phyloP scores from a whole-genome alignment of 2,113 vertebrate species.

The Cynoglossus semilaevis region DNA sequence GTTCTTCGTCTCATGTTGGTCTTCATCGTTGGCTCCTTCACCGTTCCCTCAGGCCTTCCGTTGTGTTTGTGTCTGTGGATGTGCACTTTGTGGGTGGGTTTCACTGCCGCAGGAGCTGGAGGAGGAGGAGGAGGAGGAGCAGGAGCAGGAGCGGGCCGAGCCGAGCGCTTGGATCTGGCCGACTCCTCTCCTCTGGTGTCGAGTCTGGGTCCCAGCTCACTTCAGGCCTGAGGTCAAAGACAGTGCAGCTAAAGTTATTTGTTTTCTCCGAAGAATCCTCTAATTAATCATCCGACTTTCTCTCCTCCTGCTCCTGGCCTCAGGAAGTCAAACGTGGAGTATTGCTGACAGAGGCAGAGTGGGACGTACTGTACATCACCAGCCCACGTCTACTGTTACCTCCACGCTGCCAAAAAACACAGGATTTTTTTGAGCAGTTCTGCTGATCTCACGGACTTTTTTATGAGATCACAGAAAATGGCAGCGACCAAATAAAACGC shows the following conservation, averaged over 20 bases:
- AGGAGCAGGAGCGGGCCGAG: constrained; percentile 2
- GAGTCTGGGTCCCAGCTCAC: constrained; percentile 42
- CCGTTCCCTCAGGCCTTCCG: background rate
- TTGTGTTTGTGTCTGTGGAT: constrained; percentile 1
- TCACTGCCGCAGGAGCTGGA: constrained; percentile 15
- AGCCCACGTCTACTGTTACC: constrained; percentile 20
- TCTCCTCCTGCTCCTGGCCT: constrained; percentile 27
- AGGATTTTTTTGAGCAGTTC: constrained; percentile 45
- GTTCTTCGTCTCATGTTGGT: too few relatives aligned
- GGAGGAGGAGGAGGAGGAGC: constrained; percentile 21
- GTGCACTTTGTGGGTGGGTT: background rate
- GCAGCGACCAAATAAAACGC: constrained; percentile 27
- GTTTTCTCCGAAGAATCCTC: constrained; percentile 52
- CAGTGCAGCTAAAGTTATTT: constrained; percentile 37
- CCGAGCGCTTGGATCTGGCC: constrained; percentile 21
- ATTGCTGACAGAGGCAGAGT: constrained; percentile 17
- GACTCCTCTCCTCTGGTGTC: constrained; percentile 47
- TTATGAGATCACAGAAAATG: constrained; percentile 49
- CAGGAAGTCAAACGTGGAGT: constrained; percentile 15
- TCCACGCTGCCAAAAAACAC: constrained; percentile 46
- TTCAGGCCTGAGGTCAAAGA: constrained; percentile 37
- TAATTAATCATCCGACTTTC: constrained; percentile 34
- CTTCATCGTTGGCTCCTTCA: background rate
- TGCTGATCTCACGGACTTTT: constrained; percentile 20
- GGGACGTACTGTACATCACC: constrained; percentile 3